Evolutionary conservation across 2,797 vertebrate species (phyloP).

Genomic region (Hydrocynus forskahlii): DNA sequence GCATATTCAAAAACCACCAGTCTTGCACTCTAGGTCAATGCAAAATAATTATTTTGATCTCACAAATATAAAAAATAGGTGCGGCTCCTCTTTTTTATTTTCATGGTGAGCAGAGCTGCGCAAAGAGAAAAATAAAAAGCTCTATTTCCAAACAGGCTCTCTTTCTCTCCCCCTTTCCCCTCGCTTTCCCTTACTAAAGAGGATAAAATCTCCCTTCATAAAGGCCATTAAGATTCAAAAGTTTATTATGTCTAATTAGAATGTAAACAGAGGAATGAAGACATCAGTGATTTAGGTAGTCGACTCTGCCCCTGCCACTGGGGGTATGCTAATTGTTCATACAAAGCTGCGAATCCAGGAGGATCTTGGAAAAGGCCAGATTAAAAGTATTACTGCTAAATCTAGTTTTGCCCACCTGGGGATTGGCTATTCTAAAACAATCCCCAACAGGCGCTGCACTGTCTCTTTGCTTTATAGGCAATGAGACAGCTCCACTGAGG

Average conservation of each 20-base stretch:
- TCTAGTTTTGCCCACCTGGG: slow-evolving; percentile 90
- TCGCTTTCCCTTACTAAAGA: slow-evolving; percentile 53
- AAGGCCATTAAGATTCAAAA: slow-evolving; percentile 81
- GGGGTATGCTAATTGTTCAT: slow-evolving; percentile 97
- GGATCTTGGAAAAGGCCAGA: slow-evolving; percentile 94
- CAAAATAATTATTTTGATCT: slow-evolving; percentile 50
- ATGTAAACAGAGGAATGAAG: slow-evolving; percentile 99
- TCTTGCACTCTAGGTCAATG: slow-evolving; percentile 31
- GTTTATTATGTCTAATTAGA: slow-evolving; percentile 96
- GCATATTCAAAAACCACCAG: slow-evolving; percentile 39
- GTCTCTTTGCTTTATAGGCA: slow-evolving; percentile 74
- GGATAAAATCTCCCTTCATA: slow-evolving; percentile 58
- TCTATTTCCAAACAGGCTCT: slow-evolving; percentile 22
- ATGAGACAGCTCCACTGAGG: slow-evolving; percentile 72
- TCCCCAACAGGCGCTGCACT: slow-evolving; percentile 80
- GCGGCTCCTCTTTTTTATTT: not conserved
- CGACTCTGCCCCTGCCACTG: slow-evolving; percentile 89
- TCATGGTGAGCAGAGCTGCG: slow-evolving; percentile 2
- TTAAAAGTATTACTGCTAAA: slow-evolving; percentile 97
- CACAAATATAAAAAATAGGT: slow-evolving; percentile 46
- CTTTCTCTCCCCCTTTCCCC: slow-evolving; percentile 32
- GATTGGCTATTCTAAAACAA: slow-evolving; percentile 87
- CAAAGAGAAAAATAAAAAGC: slow-evolving; percentile 26
- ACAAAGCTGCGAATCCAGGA: slow-evolving; percentile 93
- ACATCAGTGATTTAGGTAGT: slow-evolving; percentile 96